A percentile compares a stretch with the other conserved stretches of the same genome.
These are phyloP conservation scores for Aplysina aerophoba DNA, from an alignment of 37 sponge, comb jelly and placozoan genomes.

Conservation along the genomic window DNA sequence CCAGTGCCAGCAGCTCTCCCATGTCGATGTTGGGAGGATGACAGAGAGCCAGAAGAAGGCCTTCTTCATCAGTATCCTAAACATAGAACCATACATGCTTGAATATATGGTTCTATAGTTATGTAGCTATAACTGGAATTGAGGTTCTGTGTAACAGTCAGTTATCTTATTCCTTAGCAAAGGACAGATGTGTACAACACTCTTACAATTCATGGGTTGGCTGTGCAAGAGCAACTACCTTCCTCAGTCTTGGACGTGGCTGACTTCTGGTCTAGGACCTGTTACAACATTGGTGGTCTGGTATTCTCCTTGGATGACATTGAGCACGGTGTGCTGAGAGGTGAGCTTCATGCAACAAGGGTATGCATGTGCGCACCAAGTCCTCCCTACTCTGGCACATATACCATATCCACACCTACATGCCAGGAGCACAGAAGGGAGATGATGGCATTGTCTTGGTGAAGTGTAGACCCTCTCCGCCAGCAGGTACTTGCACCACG, in stretches of 20 bases:
- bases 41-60: conserved; percentile 58
- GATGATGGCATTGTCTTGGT: no score
- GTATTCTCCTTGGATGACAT: conserved; percentile 87
- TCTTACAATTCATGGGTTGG: conserved; percentile 83
- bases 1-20: conserved; percentile 21
- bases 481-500: no score
- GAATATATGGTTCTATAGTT: no score
- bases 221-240: conserved; percentile 40
- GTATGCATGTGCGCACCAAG: no score
- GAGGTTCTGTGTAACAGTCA: neutral
- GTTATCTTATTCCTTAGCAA: neutral
- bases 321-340: conserved; percentile 88
- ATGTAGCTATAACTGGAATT: no score
- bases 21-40: conserved; percentile 45
- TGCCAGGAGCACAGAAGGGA: no score
- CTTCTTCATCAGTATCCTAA: conserved; percentile 94
- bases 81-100: no score
- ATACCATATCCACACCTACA: no score
- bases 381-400: no score
- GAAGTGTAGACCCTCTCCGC: no score
- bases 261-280: conserved; percentile 74
- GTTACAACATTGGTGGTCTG: conserved; percentile 76
- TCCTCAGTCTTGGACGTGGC: conserved; percentile 75
- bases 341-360: conserved; percentile 26
- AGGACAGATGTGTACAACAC: conserved; percentile 83